A percentile compares a stretch with the other conserved stretches of the same genome.
Evolutionary conservation across 2,888 invertebrate genomes (phyloP).

Genomic region (Iselma pallidipennis): DNA sequence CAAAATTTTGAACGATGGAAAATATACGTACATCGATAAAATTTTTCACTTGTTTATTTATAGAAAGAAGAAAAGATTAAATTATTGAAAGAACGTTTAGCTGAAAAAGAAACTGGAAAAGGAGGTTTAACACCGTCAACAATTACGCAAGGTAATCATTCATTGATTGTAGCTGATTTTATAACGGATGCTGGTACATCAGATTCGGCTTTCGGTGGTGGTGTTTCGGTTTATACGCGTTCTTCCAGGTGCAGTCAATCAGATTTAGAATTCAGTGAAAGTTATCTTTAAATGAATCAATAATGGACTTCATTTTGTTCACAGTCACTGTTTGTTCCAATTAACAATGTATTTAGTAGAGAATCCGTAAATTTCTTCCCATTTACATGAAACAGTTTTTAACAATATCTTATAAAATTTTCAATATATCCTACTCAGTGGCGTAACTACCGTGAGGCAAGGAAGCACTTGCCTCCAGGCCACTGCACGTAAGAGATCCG

Average conservation of each 20-base stretch:
- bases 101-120: constrained; percentile 71
- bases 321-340: too few species aligned
- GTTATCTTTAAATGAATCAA: constrained; percentile 67
- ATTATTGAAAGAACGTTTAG: constrained; percentile 76
- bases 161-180: constrained; percentile 74
- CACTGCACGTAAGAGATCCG: too few species aligned
- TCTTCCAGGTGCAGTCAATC: constrained; percentile 84
- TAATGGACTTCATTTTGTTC: too few species aligned
- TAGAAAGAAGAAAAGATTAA: constrained; percentile 92
- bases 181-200: constrained; percentile 78
- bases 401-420: too few species aligned
- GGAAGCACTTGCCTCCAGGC: too few species aligned
- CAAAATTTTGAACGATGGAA: neutral
- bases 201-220: constrained; percentile 71
- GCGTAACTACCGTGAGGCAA: too few species aligned
- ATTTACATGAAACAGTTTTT: too few species aligned
- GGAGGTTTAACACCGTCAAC: constrained; percentile 55
- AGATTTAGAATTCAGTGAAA: constrained; percentile 86
- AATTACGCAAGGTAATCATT: constrained; percentile 76
- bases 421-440: too few species aligned
- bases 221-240: constrained; percentile 74
- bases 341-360: too few species aligned
- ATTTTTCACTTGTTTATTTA: constrained; percentile 34
- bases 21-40: neutral
- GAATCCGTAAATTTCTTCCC: too few species aligned